Conservation (phyloP, 2,113 vertebrate genomes). For the Alethe diademata region DNA sequence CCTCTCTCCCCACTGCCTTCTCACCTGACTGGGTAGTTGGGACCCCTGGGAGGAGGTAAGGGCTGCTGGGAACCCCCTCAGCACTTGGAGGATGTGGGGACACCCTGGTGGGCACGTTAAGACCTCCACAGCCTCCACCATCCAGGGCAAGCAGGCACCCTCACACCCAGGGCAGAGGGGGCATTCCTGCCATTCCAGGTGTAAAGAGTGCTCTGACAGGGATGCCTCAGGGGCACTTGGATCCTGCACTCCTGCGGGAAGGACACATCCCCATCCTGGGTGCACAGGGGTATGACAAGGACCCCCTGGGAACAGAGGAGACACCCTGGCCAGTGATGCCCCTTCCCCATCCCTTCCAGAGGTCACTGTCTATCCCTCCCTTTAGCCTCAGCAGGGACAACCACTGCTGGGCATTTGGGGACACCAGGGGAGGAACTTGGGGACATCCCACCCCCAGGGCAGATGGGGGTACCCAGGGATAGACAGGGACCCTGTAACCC, state of each 20-base stretch:
- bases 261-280: not conserved
- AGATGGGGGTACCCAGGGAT: not conserved
- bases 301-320: not conserved
- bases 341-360: not conserved
- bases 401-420: not conserved
- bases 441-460: not conserved
- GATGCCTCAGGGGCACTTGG: not conserved
- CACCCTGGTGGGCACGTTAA: not conserved
- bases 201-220: not conserved
- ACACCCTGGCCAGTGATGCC: rapidly evolving
- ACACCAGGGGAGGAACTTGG: not conserved
- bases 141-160: not conserved
- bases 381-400: not conserved
- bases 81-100: not conserved
- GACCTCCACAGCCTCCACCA: not conserved
- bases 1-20: not conserved
- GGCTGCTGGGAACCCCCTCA: not conserved
- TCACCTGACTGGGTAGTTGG: too few species aligned
- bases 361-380: too few species aligned
- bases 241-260: not conserved
- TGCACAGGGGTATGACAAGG: not conserved
- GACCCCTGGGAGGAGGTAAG: not conserved
- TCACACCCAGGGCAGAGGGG: not conserved
- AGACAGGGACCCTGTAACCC: not conserved
- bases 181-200: not conserved